phyloP scores from a whole-genome alignment of 1,140 invertebrate species.

The Drosophila erecta region DNA sequence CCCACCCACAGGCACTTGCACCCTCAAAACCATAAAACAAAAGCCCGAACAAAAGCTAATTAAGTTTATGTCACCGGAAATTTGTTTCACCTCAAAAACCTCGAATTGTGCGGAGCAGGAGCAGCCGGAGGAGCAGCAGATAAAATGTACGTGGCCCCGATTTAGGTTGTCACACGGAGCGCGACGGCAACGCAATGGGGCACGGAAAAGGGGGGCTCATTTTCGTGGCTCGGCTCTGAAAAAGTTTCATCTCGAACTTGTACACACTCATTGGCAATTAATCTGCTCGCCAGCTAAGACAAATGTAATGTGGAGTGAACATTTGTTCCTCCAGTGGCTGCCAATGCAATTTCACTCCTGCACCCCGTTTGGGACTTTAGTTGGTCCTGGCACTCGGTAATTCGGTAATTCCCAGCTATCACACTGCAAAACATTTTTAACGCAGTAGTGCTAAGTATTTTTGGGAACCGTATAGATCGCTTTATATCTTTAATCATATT shows the following conservation, averaged over 20 bases:
- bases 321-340: conserved; percentile 50
- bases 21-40: conserved; percentile 82
- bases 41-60: conserved; percentile 83
- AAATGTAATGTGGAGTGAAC: conserved; percentile 74
- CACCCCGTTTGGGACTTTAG: conserved; percentile 57
- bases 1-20: conserved; percentile 54
- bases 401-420: not conserved
- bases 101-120: conserved; percentile 74
- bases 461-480: too few relatives aligned
- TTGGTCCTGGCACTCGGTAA: conserved; percentile 30
- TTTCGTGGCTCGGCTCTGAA: conserved; percentile 48
- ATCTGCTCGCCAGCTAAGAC: conserved; percentile 68
- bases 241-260: conserved; percentile 77
- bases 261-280: conserved; percentile 82
- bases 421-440: not conserved
- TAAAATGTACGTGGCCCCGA: conserved; percentile 75
- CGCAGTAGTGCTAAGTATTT: too few relatives aligned
- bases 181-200: conserved; percentile 42
- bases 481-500: too few relatives aligned
- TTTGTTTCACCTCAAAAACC: conserved; percentile 84
- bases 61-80: conserved; percentile 84
- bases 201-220: not conserved
- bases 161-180: conserved; percentile 61
- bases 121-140: conserved; percentile 52
- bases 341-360: conserved; percentile 63